phyloP scores from a whole-genome alignment of 2,888 invertebrate species.

The Tribolium freemani region DNA sequence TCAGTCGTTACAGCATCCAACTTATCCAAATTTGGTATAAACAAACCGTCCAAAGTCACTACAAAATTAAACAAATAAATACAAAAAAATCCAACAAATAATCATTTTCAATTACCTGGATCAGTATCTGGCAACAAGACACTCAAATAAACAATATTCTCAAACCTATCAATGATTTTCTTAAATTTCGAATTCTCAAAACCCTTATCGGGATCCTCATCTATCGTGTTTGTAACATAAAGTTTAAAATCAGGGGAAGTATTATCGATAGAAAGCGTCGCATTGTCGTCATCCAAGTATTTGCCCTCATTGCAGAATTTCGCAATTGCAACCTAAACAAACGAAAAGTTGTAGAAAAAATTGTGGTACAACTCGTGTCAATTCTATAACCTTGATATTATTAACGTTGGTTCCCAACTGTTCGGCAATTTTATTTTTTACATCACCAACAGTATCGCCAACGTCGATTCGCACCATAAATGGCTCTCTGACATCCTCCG shows the following conservation, averaged over 20 bases:
- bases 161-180: slow-evolving; percentile 72
- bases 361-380: neutral
- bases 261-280: slow-evolving; percentile 62
- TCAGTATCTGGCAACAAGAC: slow-evolving; percentile 76
- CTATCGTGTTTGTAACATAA: slow-evolving; percentile 68
- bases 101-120: slow-evolving; percentile 65
- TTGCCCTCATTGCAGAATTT: slow-evolving; percentile 64
- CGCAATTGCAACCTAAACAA: slow-evolving; percentile 46
- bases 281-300: slow-evolving; percentile 66
- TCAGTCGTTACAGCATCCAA: slow-evolving; percentile 54
- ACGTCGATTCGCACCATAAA: slow-evolving; percentile 73
- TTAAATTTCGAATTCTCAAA: slow-evolving; percentile 70
- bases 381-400: slow-evolving; percentile 60
- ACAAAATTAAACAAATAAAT: slow-evolving; percentile 41
- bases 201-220: slow-evolving; percentile 68
- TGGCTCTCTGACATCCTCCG: slow-evolving; percentile 75
- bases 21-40: slow-evolving; percentile 70
- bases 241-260: slow-evolving; percentile 64
- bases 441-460: slow-evolving; percentile 71
- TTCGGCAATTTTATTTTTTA: slow-evolving; percentile 72
- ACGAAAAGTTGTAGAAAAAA: neutral
- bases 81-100: slow-evolving; percentile 5
- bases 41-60: slow-evolving; percentile 69
- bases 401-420: slow-evolving; percentile 67
- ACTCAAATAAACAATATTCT: slow-evolving; percentile 75